Percentiles rank a stretch among this genome's conserved stretches.
phyloP scores from a whole-genome alignment of 2,888 invertebrate genomes.

The Carterocephalus palaemon region DNA sequence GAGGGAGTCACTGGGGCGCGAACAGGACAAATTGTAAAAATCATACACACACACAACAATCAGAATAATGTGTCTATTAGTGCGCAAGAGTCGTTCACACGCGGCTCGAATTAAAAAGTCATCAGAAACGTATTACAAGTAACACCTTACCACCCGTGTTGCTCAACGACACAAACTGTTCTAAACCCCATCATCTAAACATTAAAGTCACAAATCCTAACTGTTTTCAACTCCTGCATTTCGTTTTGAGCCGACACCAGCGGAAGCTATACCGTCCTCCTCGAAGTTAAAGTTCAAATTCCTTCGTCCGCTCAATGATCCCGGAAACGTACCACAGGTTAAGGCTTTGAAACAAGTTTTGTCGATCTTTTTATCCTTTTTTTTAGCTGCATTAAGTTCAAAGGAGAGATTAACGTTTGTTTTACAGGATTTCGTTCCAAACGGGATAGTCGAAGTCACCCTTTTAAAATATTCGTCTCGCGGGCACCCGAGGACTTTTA shows the following conservation, averaged over 20 bases:
- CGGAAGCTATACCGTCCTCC: conserved; percentile 26
- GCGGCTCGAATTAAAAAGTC: conserved; percentile 70
- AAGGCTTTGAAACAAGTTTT: conserved; percentile 33
- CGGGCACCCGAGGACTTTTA: conserved; percentile 13
- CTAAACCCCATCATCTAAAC: conserved; percentile 27
- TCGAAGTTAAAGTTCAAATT: conserved; percentile 29
- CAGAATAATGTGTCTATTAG: conserved; percentile 63
- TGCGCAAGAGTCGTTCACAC: conserved; percentile 69
- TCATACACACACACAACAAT: conserved; percentile 39
- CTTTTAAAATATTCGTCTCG: conserved; percentile 32
- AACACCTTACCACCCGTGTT: conserved; percentile 57
- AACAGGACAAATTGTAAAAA: conserved; percentile 37
- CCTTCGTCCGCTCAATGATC: conserved; percentile 25
- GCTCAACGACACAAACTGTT: conserved; percentile 21
- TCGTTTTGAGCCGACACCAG: conserved; percentile 10
- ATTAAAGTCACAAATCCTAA: conserved; percentile 26
- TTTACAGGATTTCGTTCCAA: conserved; percentile 41
- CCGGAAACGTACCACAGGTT: conserved; percentile 44
- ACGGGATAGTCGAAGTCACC: conserved; percentile 31
- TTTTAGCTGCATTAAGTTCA: conserved; percentile 39
- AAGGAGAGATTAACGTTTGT: conserved; percentile 44
- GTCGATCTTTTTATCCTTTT: conserved; percentile 23
- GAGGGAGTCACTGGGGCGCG: conserved; percentile 30
- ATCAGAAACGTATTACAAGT: conserved; percentile 72
- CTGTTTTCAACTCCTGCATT: conserved; percentile 11